phyloP scores from a whole-genome alignment of 1,140 invertebrate genomes.

The Zaprionus africanus region DNA sequence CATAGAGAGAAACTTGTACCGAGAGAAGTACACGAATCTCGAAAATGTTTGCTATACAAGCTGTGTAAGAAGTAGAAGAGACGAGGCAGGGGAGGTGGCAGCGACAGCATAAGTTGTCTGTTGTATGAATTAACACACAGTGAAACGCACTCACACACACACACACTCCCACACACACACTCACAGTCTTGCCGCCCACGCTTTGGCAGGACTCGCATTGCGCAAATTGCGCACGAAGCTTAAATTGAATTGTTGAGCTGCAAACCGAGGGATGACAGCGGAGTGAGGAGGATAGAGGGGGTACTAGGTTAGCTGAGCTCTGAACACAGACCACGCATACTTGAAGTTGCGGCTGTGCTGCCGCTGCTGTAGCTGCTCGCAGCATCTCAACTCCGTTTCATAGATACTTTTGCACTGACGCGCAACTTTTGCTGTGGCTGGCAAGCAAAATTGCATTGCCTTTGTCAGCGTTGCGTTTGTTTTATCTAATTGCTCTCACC shows the following conservation, averaged over 20 bases:
- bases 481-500: conserved; percentile 74
- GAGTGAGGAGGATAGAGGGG: background rate
- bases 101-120: conserved; percentile 53
- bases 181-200: background rate
- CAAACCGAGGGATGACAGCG: conserved; percentile 27
- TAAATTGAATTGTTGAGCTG: conserved; percentile 81
- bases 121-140: conserved; percentile 76
- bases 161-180: conserved; percentile 5
- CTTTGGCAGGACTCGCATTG: conserved; percentile 44
- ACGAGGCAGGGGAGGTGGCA: background rate
- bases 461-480: conserved; percentile 81
- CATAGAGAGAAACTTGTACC: conserved; percentile 2
- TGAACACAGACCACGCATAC: conserved; percentile 57
- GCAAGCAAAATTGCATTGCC: conserved; percentile 79
- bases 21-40: conserved; percentile 14
- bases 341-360: conserved; percentile 62
- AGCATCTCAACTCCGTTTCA: conserved; percentile 62
- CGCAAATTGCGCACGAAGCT: conserved; percentile 80
- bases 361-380: conserved; percentile 52
- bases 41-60: conserved; percentile 10
- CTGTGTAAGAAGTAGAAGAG: conserved; percentile 6
- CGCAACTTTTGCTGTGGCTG: conserved; percentile 77
- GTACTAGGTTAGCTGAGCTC: background rate
- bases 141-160: conserved; percentile 56
- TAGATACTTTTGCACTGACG: conserved; percentile 58